Evolutionary conservation across 2,113 vertebrate species (phyloP), one percentile per base, ranked within the genome.

Genomic region (Tragelaphus buxtoni): DNA sequence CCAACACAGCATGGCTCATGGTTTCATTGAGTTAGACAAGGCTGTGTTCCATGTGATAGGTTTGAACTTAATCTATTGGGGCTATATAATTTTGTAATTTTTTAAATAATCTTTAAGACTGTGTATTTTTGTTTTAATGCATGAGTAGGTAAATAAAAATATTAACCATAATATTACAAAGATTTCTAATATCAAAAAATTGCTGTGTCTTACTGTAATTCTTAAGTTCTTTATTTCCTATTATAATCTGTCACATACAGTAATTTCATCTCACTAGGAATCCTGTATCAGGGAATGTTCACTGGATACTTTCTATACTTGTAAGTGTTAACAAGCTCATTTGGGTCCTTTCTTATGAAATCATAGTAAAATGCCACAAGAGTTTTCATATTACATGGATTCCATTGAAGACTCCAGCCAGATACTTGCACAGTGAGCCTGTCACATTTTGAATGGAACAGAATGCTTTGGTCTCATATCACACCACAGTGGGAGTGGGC

Each of bases 331-430:
- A 77, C 63, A 56, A 92, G 28, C 14, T 87, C 30, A 60, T 77
- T 90, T 93, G 56, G 35, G 80, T 93, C 74, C 80, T 74, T 95
- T 96, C 30, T 83, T 42, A 39, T 81, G 60, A 87, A 92, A 84
- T 96, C 35, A 77, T 16, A 79, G 60, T 85, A 72, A 80, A 51
- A 79, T 7, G 74, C 83, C 74, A 74, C 4, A 28, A 18, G 79
- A 88, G 32, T 76, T 90, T 95, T 93, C 42, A 30, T 30, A 47
- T n/a, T 69, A 4, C 17, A 14, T 92, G 42, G 11, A 55, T 94
- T 88, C 55, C 49, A 81, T 17, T 60, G 45, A 79, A 39, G 76
- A 83, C 58, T 61, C 72, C 49, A 65, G 58, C 24, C 30, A 69
- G 49, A 32, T 90, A 17, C 8, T 89, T 80, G 32, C 12, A 77